Conservation (phyloP, 2,888 invertebrate genomes). For the Rhagonycha lutea region DNA sequence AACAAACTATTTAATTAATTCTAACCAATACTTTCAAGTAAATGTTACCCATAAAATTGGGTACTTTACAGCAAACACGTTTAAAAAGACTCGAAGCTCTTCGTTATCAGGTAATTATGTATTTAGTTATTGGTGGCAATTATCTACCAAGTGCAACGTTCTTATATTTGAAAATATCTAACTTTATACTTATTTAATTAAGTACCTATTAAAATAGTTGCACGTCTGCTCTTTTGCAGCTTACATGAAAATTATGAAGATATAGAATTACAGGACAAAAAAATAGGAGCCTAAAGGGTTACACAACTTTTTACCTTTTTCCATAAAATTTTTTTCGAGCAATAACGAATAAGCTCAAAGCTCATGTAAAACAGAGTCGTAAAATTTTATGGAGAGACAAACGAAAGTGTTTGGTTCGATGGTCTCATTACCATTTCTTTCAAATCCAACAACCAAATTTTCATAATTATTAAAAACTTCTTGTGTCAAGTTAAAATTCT, state of each 20-base stretch:
- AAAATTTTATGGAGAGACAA: background rate
- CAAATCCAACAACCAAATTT: background rate
- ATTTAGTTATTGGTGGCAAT: conserved; percentile 12
- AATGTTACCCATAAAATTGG: background rate
- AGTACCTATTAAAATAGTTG: conserved; percentile 18
- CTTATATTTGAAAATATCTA: conserved; percentile 21
- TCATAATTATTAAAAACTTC: background rate
- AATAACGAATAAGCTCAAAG: background rate
- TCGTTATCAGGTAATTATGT: background rate
- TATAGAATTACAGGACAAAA: background rate
- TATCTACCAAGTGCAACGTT: conserved; percentile 24
- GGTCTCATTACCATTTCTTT: no score
- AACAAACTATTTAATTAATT: background rate
- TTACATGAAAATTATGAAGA: conserved; percentile 5
- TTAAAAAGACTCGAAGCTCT: background rate
- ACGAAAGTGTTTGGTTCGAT: background rate
- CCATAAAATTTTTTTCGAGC: background rate
- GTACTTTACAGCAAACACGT: background rate
- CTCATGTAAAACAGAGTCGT: background rate
- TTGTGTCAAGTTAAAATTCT: background rate
- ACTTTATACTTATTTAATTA: conserved; percentile 21
- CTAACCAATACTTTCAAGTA: background rate
- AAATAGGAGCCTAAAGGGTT: background rate
- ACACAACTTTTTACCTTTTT: background rate
- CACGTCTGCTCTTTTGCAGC: conserved; percentile 14